Percentiles rank a stretch among this genome's conserved stretches.
phyloP scores from a whole-genome alignment of 2,797 vertebrate species.

The Yasuhikotakia modesta region DNA sequence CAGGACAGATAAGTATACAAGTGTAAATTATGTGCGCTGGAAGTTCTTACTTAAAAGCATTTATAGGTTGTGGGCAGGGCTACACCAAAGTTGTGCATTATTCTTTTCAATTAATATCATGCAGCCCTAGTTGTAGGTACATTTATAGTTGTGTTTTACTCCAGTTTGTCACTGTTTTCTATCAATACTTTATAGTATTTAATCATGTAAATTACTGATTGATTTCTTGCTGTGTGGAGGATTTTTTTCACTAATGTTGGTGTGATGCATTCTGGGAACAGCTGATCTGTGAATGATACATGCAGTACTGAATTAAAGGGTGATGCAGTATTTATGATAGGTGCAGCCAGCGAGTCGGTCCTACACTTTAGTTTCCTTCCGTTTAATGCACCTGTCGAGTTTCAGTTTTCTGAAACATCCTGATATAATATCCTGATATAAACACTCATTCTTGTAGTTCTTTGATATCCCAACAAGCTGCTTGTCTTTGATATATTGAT shows the following conservation, averaged over 20 bases:
- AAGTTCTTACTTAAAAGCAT: too few relatives aligned
- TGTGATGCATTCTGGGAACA: too few relatives aligned
- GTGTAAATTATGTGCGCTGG: background rate
- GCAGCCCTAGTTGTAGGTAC: background rate
- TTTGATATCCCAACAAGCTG: slow-evolving; percentile 54
- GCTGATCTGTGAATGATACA: too few relatives aligned
- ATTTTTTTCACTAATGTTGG: too few relatives aligned
- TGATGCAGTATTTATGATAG: background rate
- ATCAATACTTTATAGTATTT: background rate
- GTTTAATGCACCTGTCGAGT: slow-evolving; percentile 2
- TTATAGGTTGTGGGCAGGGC: too few relatives aligned
- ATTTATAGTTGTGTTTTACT: background rate
- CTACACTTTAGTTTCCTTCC: background rate
- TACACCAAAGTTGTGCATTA: too few relatives aligned
- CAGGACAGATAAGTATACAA: background rate
- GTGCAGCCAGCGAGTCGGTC: background rate
- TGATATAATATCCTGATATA: slow-evolving; percentile 30
- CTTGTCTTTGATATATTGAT: slow-evolving; percentile 57
- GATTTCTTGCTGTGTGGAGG: background rate
- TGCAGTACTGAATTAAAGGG: too few relatives aligned
- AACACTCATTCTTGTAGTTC: slow-evolving; percentile 23
- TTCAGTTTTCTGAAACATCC: slow-evolving; percentile 1
- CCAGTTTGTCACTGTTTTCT: background rate
- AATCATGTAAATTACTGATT: background rate
- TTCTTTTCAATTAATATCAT: too few relatives aligned